Evolutionary conservation across 2,113 vertebrate species (phyloP), one percentile per base, ranked within the genome.

Genomic region (Crotalus tigris): DNA sequence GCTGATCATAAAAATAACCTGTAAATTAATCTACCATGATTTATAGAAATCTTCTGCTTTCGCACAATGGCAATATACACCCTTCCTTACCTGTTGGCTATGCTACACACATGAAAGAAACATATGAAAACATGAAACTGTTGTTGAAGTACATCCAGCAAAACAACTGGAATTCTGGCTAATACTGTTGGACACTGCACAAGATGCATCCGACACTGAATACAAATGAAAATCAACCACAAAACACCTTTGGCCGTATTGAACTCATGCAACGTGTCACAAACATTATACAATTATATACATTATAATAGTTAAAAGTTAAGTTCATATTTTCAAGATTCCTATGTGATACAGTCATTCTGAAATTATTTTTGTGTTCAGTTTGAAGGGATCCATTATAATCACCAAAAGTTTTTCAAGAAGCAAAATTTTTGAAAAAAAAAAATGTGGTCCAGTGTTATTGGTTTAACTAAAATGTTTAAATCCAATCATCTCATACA

Each of bases 401-500:
- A 69, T 5, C 29, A 33, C 29, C 64, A 69, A 69, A 69, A 33
- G 4, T 1, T 6, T 69, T 69, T 69, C 29, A 69, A n/a, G 29
- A n/a, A 69, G 29, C 64, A 33, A 69, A 69, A 13, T n/a, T 69
- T 69, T 69, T n/a, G 61, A 11, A 11, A 13, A 29, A 13, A 64
- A 69, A n/a, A 2, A 44, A 3, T 44, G 1, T 61, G 29, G 61
- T 17, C 29, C 13, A 15, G 5, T 69, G 64, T 96, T 93, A 94
- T 88, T 64, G 81, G 44, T 61, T 94, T 94, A 93, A 58, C 85
- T 54, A 88, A 33, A 94, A 96, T 93, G 85, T 49, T 6, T 94
- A 94, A 92, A 94, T 5, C 3, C 51, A 85, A 61, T 86, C 46
- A 51, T 54, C 53, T 44, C 51, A 44, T 91, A 91, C 75, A 26